phyloP scores from a whole-genome alignment of 2,797 vertebrate genomes.

The Chanos chanos region DNA sequence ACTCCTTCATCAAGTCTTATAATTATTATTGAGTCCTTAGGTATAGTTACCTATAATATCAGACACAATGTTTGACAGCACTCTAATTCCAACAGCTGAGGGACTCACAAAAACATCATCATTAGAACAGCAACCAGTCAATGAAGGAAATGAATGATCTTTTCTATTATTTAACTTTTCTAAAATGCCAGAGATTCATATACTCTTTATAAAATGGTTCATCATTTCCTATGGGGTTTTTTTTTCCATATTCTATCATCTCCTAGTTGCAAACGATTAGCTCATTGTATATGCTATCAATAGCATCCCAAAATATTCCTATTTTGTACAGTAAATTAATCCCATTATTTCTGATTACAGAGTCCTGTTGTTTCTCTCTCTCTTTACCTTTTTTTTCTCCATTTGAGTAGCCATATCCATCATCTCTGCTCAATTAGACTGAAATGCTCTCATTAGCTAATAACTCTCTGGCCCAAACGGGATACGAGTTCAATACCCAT shows the following conservation, averaged over 20 bases:
- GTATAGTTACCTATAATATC: no score
- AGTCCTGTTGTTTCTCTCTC: slow-evolving; percentile 25
- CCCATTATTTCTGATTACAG: slow-evolving; percentile 47
- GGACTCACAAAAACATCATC: slow-evolving; percentile 7
- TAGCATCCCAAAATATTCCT: slow-evolving; percentile 26
- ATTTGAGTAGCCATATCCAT: slow-evolving; percentile 14
- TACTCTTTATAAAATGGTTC: slow-evolving; percentile 23
- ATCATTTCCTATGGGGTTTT: slow-evolving; percentile 31
- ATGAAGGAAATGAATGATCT: slow-evolving; percentile 34
- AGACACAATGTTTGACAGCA: background rate
- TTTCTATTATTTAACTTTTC: slow-evolving; percentile 27
- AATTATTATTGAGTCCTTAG: no score
- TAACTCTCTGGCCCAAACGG: slow-evolving; percentile 27
- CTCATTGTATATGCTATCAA: slow-evolving; percentile 31
- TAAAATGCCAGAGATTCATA: slow-evolving; percentile 30
- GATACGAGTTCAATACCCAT: background rate
- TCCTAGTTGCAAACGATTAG: slow-evolving; percentile 30
- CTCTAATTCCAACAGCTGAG: slow-evolving; percentile 1
- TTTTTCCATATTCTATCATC: slow-evolving; percentile 28
- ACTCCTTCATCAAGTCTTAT: no score
- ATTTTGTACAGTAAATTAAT: slow-evolving; percentile 42
- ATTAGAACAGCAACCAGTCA: slow-evolving; percentile 29
- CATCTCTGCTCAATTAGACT: slow-evolving; percentile 39
- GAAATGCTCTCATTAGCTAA: slow-evolving; percentile 40
- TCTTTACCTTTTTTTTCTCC: slow-evolving; percentile 22